A percentile compares a stretch with the other conserved stretches of the same genome.
Conservation (phyloP, 64 coral and sea anemone species). For the Actinia equina region DNA sequence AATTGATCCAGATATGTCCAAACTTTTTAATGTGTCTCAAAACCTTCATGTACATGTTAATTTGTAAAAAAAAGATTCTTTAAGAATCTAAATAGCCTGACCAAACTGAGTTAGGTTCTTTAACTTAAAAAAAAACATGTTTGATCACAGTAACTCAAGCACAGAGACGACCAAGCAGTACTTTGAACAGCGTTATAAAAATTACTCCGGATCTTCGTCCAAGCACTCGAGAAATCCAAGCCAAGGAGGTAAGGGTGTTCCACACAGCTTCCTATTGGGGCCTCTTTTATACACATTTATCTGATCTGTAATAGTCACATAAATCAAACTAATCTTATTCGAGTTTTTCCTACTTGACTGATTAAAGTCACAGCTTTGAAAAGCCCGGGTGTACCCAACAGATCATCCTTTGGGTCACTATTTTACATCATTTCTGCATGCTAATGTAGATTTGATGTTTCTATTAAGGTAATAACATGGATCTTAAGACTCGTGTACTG, state of each 20-base stretch:
- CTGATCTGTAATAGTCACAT: too few relatives aligned
- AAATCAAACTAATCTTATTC: too few relatives aligned
- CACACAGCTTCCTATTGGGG: too few relatives aligned
- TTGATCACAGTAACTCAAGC: constrained; percentile 24
- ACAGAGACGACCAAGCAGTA: constrained; percentile 73
- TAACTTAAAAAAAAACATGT: neutral
- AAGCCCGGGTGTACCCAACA: neutral
- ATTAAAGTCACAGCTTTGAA: neutral
- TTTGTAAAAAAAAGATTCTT: too few relatives aligned
- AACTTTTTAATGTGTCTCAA: too few relatives aligned
- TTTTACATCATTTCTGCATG: neutral
- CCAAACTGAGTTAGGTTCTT: neutral
- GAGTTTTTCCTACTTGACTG: neutral
- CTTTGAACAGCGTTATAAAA: constrained; percentile 85
- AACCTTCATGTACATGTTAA: too few relatives aligned
- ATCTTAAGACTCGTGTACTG: constrained; percentile 64
- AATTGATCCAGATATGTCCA: too few relatives aligned
- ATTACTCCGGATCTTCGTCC: constrained; percentile 37
- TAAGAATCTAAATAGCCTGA: too few relatives aligned
- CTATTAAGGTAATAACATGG: constrained; percentile 47
- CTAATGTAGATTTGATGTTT: neutral
- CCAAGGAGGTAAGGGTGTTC: constrained; percentile 54
- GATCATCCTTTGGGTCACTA: neutral
- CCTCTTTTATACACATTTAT: neutral
- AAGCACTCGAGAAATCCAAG: constrained; percentile 54